phyloP scores from a whole-genome alignment of 2,113 vertebrate species.

The Sinocyclocheilus grahami region DNA sequence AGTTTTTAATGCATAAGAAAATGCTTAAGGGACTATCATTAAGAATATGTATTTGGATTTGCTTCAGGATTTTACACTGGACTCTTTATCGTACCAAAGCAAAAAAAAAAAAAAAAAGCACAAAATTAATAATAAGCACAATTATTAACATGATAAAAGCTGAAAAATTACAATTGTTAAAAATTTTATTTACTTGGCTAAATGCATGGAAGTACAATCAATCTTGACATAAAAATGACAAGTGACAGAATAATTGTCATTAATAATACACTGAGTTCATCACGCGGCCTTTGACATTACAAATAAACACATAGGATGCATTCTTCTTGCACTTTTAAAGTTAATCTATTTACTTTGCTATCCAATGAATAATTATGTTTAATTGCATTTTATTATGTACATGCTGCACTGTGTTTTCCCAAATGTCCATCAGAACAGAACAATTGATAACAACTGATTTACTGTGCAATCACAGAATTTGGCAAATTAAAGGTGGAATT shows the following conservation, averaged over 20 bases:
- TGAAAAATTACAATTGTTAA: too few relatives aligned
- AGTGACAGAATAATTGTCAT: neutral
- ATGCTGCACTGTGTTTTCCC: neutral
- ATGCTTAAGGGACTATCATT: neutral
- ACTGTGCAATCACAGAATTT: neutral
- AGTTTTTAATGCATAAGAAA: neutral
- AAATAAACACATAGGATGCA: neutral
- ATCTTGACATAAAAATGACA: neutral
- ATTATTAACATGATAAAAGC: neutral
- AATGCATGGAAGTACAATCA: neutral
- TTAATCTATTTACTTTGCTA: neutral
- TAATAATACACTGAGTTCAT: too few relatives aligned
- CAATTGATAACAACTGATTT: neutral
- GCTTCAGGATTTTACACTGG: neutral
- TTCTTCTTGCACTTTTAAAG: neutral
- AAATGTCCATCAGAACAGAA: neutral
- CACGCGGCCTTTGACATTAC: too few relatives aligned
- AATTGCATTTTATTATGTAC: neutral
- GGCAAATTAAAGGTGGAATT: neutral
- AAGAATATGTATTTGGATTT: neutral
- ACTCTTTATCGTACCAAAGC: too few relatives aligned
- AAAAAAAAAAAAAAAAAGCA: neutral
- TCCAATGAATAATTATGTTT: neutral
- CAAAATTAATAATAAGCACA: neutral
- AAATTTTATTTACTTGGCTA: neutral